phyloP scores from a whole-genome alignment of 2,888 invertebrate species.

The Parnassius orleans region DNA sequence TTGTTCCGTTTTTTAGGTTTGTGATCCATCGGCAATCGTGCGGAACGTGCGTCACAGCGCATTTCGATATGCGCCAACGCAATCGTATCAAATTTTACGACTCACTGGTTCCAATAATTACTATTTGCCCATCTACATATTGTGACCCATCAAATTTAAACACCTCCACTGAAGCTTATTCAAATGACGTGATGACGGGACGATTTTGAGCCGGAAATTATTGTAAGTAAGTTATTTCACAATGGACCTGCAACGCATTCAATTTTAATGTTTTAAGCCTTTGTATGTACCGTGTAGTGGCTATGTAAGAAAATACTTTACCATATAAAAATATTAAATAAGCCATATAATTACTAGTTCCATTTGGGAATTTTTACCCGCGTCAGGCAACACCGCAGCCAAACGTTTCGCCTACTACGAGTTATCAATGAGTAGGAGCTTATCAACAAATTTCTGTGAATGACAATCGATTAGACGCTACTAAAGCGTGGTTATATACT shows the following conservation, averaged over 20 bases:
- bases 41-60: slow-evolving; percentile 20
- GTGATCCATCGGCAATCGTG: slow-evolving; percentile 12
- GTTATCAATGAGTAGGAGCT: no score
- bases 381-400: no score
- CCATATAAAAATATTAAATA: no score
- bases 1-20: slow-evolving; percentile 1
- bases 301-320: no score
- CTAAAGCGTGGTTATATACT: no score
- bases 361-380: no score
- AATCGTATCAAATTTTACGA: slow-evolving; percentile 60
- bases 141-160: slow-evolving; percentile 49
- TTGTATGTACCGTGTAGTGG: no score
- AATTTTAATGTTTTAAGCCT: no score
- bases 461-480: no score
- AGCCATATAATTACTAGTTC: no score
- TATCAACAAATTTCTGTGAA: no score
- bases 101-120: slow-evolving; percentile 62
- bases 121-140: slow-evolving; percentile 33
- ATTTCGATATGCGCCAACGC: slow-evolving; percentile 33
- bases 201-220: slow-evolving; percentile 14
- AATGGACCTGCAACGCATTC: background rate
- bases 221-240: slow-evolving; percentile 4
- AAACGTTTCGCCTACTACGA: no score
- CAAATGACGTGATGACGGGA: slow-evolving; percentile 25
- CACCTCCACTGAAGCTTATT: slow-evolving; percentile 36